These are phyloP conservation scores for Argyresthia goedartella DNA, from an alignment of 2,888 invertebrate species.

Conservation along the genomic window DNA sequence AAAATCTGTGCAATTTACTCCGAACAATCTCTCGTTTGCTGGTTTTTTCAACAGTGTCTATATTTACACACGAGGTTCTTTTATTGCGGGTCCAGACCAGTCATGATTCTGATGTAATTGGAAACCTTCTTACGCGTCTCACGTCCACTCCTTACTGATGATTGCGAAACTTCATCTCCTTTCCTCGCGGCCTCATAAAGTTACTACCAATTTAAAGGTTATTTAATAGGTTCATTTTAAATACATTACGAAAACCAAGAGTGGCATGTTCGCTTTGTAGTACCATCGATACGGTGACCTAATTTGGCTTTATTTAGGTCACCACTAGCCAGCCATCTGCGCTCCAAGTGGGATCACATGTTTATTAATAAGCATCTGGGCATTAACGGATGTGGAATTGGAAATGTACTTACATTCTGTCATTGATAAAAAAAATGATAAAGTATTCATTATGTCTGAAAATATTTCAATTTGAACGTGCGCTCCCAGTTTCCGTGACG, in stretches of 20 bases:
- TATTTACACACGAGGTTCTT: not conserved
- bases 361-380: not conserved
- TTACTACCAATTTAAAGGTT: not conserved
- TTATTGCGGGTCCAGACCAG: not conserved
- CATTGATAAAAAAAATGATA: too few species aligned
- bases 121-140: conserved; percentile 14
- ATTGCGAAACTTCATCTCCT: not conserved
- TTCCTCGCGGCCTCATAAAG: not conserved
- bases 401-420: too few species aligned
- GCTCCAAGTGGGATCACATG: not conserved
- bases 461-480: too few species aligned
- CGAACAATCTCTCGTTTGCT: too few species aligned
- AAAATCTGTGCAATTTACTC: not conserved
- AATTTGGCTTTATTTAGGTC: not conserved
- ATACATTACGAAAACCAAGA: not conserved
- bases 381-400: not conserved
- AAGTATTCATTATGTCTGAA: too few species aligned
- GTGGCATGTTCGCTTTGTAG: not conserved
- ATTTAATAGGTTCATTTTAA: not conserved
- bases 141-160: not conserved
- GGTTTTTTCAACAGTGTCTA: too few species aligned
- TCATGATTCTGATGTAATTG: conserved; percentile 18
- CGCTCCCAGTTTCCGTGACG: not conserved
- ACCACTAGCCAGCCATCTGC: not conserved
- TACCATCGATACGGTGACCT: not conserved